Conservation (phyloP, 2,113 vertebrate species). For the Porphyrio hochstetteri region DNA sequence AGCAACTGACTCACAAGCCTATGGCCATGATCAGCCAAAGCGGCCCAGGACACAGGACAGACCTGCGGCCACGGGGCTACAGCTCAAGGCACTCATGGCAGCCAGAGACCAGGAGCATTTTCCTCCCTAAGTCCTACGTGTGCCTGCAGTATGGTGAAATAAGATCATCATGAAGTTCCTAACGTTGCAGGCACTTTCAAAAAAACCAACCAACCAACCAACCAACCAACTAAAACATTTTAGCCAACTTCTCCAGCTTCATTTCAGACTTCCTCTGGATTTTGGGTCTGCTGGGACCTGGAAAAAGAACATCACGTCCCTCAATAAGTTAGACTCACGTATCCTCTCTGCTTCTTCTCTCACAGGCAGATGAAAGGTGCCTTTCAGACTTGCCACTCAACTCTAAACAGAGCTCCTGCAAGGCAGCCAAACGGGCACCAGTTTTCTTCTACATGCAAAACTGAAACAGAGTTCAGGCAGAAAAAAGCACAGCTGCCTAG, state of each 20-base stretch:
- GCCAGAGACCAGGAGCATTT: neutral
- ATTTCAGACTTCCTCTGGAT: neutral
- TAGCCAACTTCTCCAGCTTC: neutral
- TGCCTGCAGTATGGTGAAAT: neutral
- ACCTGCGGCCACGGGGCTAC: fast-evolving
- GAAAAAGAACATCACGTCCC: neutral
- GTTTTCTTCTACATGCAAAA: neutral
- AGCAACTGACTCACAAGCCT: neutral
- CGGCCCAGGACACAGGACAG: neutral
- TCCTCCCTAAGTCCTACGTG: neutral
- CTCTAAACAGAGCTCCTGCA: neutral
- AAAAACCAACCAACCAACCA: neutral
- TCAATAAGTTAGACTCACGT: neutral
- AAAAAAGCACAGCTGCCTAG: neutral
- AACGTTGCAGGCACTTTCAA: neutral
- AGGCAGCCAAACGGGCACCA: neutral
- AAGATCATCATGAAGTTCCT: neutral
- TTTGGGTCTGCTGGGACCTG: neutral
- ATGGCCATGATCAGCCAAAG: fast-evolving
- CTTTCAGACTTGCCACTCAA: neutral
- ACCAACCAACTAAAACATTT: neutral
- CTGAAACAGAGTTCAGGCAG: neutral
- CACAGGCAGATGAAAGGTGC: neutral
- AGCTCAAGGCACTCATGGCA: neutral
- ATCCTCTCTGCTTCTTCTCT: neutral